phyloP scores from a whole-genome alignment of 2,113 vertebrate genomes.

The Leptodactylus fuscus region DNA sequence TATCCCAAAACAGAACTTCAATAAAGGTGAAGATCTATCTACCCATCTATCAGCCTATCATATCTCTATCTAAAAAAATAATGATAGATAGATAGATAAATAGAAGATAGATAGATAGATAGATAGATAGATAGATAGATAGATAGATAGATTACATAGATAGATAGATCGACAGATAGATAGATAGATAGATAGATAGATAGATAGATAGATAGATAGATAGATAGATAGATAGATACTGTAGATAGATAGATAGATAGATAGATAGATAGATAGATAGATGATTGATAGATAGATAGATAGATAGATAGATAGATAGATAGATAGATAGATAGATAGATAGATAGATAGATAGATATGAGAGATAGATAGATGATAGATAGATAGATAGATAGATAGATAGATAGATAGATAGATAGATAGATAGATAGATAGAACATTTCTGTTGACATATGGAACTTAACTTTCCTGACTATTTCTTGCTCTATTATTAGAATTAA shows the following conservation, averaged over 20 bases:
- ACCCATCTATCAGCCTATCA: neutral
- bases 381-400: no score
- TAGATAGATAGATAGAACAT: no score
- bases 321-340: constrained; percentile 1
- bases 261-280: constrained; percentile 3
- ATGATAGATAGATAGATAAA: neutral
- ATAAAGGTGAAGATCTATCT: no score
- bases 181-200: neutral
- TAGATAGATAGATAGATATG: neutral
- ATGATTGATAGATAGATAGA: constrained; percentile 8
- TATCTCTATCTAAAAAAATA: neutral
- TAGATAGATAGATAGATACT: neutral
- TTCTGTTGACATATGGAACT: no score
- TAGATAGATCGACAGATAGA: neutral
- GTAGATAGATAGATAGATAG: neutral
- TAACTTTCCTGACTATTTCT: no score
- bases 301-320: constrained; percentile 14
- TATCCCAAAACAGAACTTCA: no score
- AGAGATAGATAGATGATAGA: no score
- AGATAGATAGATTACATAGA: neutral
- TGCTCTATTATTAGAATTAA: no score
- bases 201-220: neutral
- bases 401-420: no score
- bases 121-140: neutral
- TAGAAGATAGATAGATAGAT: neutral